phyloP scores from a whole-genome alignment of 2,797 vertebrate genomes.

The Melanotaenia nigrans region DNA sequence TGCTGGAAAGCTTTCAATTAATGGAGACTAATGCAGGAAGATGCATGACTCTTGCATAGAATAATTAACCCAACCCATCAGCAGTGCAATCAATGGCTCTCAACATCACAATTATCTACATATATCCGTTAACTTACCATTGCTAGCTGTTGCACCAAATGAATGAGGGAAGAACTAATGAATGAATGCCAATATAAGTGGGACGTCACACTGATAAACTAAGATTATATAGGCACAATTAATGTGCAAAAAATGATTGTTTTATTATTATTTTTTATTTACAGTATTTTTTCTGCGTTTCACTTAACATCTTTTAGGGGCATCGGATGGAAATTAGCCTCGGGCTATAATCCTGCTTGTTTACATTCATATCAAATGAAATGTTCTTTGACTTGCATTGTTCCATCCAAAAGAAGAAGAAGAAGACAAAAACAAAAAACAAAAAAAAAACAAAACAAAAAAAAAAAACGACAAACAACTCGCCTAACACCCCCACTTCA shows the following conservation, averaged over 20 bases:
- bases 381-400: background rate
- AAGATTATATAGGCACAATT: constrained; percentile 43
- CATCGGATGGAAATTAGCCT: no score
- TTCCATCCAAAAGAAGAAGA: background rate
- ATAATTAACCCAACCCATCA: constrained; percentile 75
- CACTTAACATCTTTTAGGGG: no score
- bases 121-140: constrained; percentile 53
- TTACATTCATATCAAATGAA: no score
- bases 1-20: constrained; percentile 77
- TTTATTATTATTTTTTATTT: no score
- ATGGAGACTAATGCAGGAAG: constrained; percentile 69
- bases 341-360: no score
- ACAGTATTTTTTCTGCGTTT: no score
- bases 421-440: no score
- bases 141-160: constrained; percentile 30
- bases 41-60: constrained; percentile 57
- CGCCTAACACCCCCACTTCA: background rate
- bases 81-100: constrained; percentile 67
- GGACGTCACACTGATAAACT: constrained; percentile 27
- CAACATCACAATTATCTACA: constrained; percentile 58
- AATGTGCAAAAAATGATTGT: no score
- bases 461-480: background rate
- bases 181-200: constrained; percentile 25
- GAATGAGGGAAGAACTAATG: constrained; percentile 18
- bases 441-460: no score